Base-by-base conservation (phyloP, 2,888 invertebrate species). In the Microchrysa polita region DNA sequence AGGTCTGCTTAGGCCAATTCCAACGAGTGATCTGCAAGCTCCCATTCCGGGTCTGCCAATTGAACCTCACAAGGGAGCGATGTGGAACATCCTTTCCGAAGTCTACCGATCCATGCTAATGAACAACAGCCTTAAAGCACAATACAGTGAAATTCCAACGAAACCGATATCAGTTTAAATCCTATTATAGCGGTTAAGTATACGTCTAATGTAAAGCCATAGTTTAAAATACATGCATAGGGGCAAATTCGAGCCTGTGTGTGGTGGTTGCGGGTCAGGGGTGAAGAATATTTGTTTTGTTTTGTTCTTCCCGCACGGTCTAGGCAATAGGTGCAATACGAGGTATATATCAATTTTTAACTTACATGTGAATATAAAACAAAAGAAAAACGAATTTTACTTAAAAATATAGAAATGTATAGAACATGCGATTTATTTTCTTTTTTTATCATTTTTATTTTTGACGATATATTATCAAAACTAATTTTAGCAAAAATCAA, bases 71-170 rank as follows among this genome's bases (percentile, higher is more conserved):
- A 73, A 72, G 23, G 76, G 80, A 18, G 80, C 81, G 60, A 82
- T 82, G 82, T 84, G 84, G 84, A 83, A 82, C 73, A 79, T 84
- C 10, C 79, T 84, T 1, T 83, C 84, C 10, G 84, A 84, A 76
- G 82, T 84, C n/a, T 84, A 84, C 55, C 81, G 83, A 72, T 82
- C 84, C 14, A 83, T 84, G 83, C 76, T 84, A 59, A 79, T 83
- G 78, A 80, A 78, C 53, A 80, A 77, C 75, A 79, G 75, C 69
- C 75, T 80, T 9, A 81, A 80, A 75, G 75, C 80, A 14, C 80
- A 82, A 34, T 83, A 82, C 76, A 82, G 79, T 73, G 82, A 83
- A 74, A 77, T 82, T 73, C 79, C 81, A 40, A 80, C 82, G 42
- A 84, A 83, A 76, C 81, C 82, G n/a, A 84, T 84, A 73, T 84